Evolutionary conservation across 2,113 vertebrate genomes (phyloP), one percentile per base, ranked within the genome.

Genomic region (Scomber scombrus): DNA sequence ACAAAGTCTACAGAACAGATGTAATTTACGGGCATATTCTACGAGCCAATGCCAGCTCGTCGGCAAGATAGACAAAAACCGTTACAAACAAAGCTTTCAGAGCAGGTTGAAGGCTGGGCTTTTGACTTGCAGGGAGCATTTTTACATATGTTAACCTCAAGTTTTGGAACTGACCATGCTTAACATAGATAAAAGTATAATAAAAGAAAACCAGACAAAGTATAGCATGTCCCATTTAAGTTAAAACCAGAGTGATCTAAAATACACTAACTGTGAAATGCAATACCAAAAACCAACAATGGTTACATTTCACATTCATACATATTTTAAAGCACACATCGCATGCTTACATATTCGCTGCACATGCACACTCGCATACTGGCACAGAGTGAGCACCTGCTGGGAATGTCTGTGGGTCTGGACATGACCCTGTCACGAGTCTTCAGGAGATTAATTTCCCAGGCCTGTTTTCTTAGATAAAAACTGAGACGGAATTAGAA

Each of bases 391-490:
- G 52, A 84, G 67, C 81, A 89, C 91, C 88, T 91, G 90, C 92
- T 90, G 90, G 73, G 87, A 81, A 67, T 73, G 81, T 92, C 85
- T 82, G 77, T 45, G 71, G 83, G 87, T 71, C 82, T 84, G 76
- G 88, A 90, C 81, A 67, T 87, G 93, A 93, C 93, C 91, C 91
- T 84, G 85, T 93, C 86, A 88, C 65, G 72, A 89, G 88, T 75
- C 90, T 87, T 83, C 55, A 85, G 84, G 80, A 90, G 90, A 93
- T 94, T 94, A 91, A 93, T 93, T 94, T 75, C 66, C 79, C 62
- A 19, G 54, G 87, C 63, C 91, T 92, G 90, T 92, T 93, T 93
- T 86, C 76, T 76, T 54, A 89, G 93, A 92, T 91, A 89, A 90
- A 92, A 91, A 82, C 23, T 72, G 58, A 88, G 73, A 84, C 62